Conservation (phyloP, 23 tunicate genomes). For the Diplosoma virens region DNA sequence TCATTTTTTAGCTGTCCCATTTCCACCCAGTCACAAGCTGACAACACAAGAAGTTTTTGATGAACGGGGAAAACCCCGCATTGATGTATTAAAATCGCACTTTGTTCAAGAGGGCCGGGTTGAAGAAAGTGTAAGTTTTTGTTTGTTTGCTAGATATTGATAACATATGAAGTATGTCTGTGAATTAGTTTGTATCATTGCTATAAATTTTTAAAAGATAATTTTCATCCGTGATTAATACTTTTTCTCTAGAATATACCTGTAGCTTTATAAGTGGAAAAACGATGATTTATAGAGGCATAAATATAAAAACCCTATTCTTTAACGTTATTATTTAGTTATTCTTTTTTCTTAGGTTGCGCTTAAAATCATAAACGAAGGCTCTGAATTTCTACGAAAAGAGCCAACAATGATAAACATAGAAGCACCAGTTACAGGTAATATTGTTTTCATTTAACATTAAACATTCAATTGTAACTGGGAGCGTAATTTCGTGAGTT, state of each 20-base stretch:
- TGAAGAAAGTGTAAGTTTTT: conserved; percentile 68
- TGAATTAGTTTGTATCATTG: too few species aligned
- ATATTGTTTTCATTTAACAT: too few species aligned
- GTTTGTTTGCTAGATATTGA: too few species aligned
- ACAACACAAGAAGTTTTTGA: conserved; percentile 69
- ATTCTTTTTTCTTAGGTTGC: conserved; percentile 61
- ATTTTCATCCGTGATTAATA: too few species aligned
- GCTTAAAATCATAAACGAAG: conserved; percentile 73
- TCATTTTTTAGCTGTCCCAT: conserved; percentile 63
- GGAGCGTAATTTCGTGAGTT: too few species aligned
- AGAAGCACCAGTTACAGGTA: conserved; percentile 96
- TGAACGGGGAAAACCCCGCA: conserved; percentile 58
- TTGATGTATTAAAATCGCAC: conserved; percentile 73
- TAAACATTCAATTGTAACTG: too few species aligned
- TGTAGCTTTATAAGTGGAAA: too few species aligned
- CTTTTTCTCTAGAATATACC: too few species aligned
- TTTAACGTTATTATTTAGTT: background rate
- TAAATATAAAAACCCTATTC: background rate
- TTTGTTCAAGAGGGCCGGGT: conserved; percentile 94
- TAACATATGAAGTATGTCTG: too few species aligned
- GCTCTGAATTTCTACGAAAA: conserved; percentile 72
- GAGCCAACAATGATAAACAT: conserved; percentile 94
- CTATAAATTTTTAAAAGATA: too few species aligned
- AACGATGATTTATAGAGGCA: too few species aligned
- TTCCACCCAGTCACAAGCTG: conserved; percentile 81